Base-by-base conservation (phyloP, 2,888 invertebrate genomes). In the Clanis bilineata region DNA sequence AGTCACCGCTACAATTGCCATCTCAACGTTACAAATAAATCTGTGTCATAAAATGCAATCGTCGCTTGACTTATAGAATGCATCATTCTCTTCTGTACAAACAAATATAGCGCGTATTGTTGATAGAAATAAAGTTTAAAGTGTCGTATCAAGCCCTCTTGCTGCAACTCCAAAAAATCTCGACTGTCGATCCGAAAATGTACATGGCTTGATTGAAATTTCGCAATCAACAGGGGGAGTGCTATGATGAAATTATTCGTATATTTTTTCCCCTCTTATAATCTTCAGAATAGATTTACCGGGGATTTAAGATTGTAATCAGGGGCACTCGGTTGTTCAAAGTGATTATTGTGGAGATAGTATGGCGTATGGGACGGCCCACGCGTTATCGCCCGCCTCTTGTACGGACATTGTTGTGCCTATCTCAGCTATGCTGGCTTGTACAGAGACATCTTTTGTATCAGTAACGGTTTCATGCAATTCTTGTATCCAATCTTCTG, bases 141-240 rank as follows among this genome's bases (percentile, higher is more conserved):
- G 3, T 56, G 4, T 15, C 5, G n/a, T 3, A 56, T 21, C 1
- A 39, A 23, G 12, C 23, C 9, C 15, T 18, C 3, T 10, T 36
- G 56, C 73, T 80, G 77, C 83, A 82, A 85, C 87, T 88, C 90
- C 85, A 85, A 88, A 90, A 89, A 88, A 82, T 83, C 85, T 82
- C 75, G 85, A 88, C 88, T 90, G 88, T 88, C 88, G 89, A 89
- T 88, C 78, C 84, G 85, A 85, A 83, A 83, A 83, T 83, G 88
- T 88, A 85, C 77, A 90, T 90, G 80, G 85, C 80, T 86, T 91
- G 91, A 92, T 91, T 91, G 91, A 91, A 92, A 91, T 91, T 91
- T 92, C 70, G 90, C 91, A 91, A 91, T 90, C 90, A 90, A 87
- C 87, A 85, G 83, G 90, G 90, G 89, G 88, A 85, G 85, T 78